Evolutionary conservation across 2,797 vertebrate genomes (phyloP).

Genomic region (Delichon dasypus): DNA sequence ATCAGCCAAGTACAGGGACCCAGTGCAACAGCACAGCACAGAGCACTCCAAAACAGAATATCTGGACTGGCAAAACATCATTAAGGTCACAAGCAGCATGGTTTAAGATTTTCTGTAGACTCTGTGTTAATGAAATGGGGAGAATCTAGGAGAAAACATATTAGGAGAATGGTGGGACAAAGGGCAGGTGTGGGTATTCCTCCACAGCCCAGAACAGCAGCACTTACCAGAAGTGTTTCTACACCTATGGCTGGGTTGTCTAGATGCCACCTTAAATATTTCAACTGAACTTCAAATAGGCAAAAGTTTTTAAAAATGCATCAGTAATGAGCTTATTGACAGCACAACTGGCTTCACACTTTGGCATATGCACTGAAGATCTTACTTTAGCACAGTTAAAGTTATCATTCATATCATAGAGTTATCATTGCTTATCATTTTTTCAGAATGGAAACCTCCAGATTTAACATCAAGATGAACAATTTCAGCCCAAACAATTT

Average conservation of each 20-base stretch:
- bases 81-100: neutral
- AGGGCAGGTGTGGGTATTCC: neutral
- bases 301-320: neutral
- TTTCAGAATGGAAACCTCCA: neutral
- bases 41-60: neutral
- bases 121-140: neutral
- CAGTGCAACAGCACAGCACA: neutral
- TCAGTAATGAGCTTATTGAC: neutral
- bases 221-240: neutral
- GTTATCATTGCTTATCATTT: neutral
- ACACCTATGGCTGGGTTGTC: neutral
- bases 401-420: neutral
- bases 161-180: fast-evolving
- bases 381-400: neutral
- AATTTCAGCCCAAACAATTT: neutral
- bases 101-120: neutral
- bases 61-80: neutral
- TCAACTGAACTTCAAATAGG: neutral
- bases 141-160: neutral
- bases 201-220: neutral
- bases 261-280: neutral
- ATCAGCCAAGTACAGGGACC: neutral
- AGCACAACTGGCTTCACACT: neutral
- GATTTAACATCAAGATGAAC: neutral
- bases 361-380: neutral